Base-by-base conservation (phyloP, 2,113 vertebrate species). In the Pleuronectes platessa region DNA sequence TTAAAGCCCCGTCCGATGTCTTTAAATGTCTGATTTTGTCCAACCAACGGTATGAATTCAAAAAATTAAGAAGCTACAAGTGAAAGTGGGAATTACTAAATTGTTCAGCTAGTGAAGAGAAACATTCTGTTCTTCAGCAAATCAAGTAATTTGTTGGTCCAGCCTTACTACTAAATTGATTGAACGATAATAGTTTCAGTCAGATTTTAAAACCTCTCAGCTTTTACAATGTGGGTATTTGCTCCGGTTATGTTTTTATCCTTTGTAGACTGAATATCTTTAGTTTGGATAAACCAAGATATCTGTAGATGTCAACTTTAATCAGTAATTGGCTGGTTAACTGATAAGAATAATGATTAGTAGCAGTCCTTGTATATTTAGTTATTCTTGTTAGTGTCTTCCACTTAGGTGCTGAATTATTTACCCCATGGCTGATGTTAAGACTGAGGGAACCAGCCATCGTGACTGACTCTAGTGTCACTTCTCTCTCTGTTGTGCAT, bases 341-440 rank as follows among this genome's bases (percentile, higher is more conserved):
- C 20, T 5, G 7, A 58, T 60, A 18, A 40, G 26, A 27, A 54
- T 62, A 13, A 20, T 70, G 0, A 24, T 79, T 3, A 35, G 47
- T 68, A 58, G 21, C 35, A 17, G 37, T 20, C 8, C 9, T 49
- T 2, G 6, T 62, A 24, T 81, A 7, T 66, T 58, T 56, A 3
- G 15, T 61, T 42, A 2, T 61, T 49, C 4, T 51, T 42, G 40
- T 42, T 21, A 51, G 64, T 54, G 68, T 78, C 26, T 54, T 49
- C 53, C 51, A 4, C 56, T 68, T n/a, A 54, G 23, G 26, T 58
- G 63, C 31, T 81, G 24, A 86, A 81, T 83, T 71, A 80, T 88
- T 84, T 55, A 83, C 68, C 49, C 51, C 55, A 37, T n/a, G 0
- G 1, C 27, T 64, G 63, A 69, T n/a, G 62, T 71, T 68, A 35